A percentile compares a stretch with the other conserved stretches of the same genome.
phyloP scores from a whole-genome alignment of 2,888 invertebrate genomes.

The Hydroisotoma schaefferi region DNA sequence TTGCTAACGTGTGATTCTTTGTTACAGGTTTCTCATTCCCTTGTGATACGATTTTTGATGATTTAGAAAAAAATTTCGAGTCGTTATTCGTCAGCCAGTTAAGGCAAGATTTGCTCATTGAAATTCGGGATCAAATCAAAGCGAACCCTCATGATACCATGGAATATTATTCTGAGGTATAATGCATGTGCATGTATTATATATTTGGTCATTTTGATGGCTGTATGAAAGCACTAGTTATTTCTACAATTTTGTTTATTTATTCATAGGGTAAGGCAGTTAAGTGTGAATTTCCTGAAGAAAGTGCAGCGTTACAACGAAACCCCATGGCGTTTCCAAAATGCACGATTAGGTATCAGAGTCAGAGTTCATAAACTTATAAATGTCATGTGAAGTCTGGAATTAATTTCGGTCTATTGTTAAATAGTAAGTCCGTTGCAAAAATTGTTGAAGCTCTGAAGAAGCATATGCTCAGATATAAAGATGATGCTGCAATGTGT shows the following conservation, averaged over 20 bases:
- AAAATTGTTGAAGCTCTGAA: slow-evolving; percentile 35
- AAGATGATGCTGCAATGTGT: slow-evolving; percentile 29
- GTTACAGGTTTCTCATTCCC: slow-evolving; percentile 30
- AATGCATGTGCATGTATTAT: not conserved
- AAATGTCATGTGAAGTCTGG: not conserved
- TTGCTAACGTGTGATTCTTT: too few relatives aligned
- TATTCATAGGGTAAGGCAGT: too few relatives aligned
- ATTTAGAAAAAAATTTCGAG: slow-evolving; percentile 35
- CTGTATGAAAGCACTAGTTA: too few relatives aligned
- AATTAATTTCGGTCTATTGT: slow-evolving; percentile 1
- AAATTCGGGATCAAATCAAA: slow-evolving; percentile 27
- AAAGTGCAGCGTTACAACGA: slow-evolving; percentile 24
- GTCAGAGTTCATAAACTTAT: not conserved
- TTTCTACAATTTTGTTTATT: too few relatives aligned
- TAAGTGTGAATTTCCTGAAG: slow-evolving; percentile 14
- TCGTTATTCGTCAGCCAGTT: slow-evolving; percentile 33
- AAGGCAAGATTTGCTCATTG: slow-evolving; percentile 33
- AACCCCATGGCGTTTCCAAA: slow-evolving; percentile 26
- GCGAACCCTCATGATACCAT: slow-evolving; percentile 26
- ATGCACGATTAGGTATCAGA: slow-evolving; percentile 29
- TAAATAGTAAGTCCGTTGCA: slow-evolving; percentile 30
- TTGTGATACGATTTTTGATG: slow-evolving; percentile 21
- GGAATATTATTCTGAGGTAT: slow-evolving; percentile 25
- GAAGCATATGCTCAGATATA: slow-evolving; percentile 27
- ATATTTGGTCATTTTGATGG: too few relatives aligned